Base-by-base conservation (phyloP, 2,888 invertebrate species). In the Dryococelus australis region DNA sequence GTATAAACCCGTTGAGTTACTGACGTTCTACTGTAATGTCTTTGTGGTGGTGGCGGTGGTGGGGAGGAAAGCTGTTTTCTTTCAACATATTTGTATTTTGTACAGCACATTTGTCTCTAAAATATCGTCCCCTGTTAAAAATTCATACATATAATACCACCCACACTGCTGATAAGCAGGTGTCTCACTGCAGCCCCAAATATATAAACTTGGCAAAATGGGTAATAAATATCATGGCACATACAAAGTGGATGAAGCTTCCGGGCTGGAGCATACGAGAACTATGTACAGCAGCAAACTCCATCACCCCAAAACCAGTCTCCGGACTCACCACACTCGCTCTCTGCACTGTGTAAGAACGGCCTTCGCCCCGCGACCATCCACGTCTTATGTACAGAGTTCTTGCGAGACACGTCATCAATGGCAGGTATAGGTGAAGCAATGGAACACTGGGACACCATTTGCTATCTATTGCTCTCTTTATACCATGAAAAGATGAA, bases 191-290 rank as follows among this genome's bases (percentile, higher is more conserved):
- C 65, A 65, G 65, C n/a, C 65, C 35, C 35, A 51, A 0, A 51
- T 51, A 16, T 24, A n/a, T 24, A 24, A 65, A 16, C 8, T 47
- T 65, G 16, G 20, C 20, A 65, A 24, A 65, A 65, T 20, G 2
- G 65, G n/a, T 24, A 65, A 65, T 65, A 65, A 65, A 65, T 65
- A 65, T 65, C 65, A 65, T 65, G 65, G 65, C 65, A 65, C 65
- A 65, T 65, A 65, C 65, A 65, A 9, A n/a, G 65, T 65, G 24
- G 8, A 65, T 65, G 65, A 65, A 65, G 65, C 65, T 65, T 65
- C 24, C 24, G 8, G 6, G 65, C 65, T 65, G n/a, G 65, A 65
- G 16, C 65, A 65, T n/a, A 65, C n/a, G 65, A 16, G n/a, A 65
- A 65, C 65, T 65, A 65, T 65, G 20, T 65, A 65, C 65, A 65